A percentile compares a stretch with the other conserved stretches of the same genome.
Evolutionary conservation across 64 coral and sea anemone genomes (phyloP).

Genomic region (Anthopleura sola): DNA sequence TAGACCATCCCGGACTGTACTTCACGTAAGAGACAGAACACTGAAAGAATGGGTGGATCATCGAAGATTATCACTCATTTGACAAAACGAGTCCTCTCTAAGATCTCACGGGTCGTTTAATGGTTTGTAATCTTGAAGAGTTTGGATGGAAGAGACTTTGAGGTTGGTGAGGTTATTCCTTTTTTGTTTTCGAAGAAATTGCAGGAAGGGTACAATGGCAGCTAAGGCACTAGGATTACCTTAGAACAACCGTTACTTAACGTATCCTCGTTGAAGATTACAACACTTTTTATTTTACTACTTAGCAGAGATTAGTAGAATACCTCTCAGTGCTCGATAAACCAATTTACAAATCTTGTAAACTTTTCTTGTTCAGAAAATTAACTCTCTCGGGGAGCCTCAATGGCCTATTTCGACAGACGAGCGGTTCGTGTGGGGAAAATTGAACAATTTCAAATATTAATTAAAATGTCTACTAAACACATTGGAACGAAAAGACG

Average conservation of each 20-base stretch:
- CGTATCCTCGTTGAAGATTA: not conserved
- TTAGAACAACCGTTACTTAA: not conserved
- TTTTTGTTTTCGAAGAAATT: not conserved
- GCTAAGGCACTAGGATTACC: not conserved
- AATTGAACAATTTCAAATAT: not conserved
- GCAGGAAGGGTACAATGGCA: not conserved
- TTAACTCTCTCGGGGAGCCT: not conserved
- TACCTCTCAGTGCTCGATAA: not conserved
- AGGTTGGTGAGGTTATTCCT: not conserved
- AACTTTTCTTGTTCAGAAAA: not conserved
- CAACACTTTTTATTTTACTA: not conserved
- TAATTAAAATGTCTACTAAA: not conserved
- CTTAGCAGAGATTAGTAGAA: slow-evolving; percentile 9
- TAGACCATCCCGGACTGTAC: not conserved
- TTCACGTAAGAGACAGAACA: not conserved
- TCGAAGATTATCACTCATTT: not conserved
- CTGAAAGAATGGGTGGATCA: not conserved
- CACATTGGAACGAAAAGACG: not conserved
- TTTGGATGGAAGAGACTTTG: not conserved
- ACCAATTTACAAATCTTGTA: slow-evolving; percentile 5
- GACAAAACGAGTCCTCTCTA: not conserved
- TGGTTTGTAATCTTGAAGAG: not conserved
- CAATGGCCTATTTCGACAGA: not conserved
- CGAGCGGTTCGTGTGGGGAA: not conserved
- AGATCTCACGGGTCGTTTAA: not conserved